A percentile compares a stretch with the other conserved stretches of the same genome.
phyloP scores from a whole-genome alignment of 2,888 invertebrate genomes.

The Rotaria macrura region DNA sequence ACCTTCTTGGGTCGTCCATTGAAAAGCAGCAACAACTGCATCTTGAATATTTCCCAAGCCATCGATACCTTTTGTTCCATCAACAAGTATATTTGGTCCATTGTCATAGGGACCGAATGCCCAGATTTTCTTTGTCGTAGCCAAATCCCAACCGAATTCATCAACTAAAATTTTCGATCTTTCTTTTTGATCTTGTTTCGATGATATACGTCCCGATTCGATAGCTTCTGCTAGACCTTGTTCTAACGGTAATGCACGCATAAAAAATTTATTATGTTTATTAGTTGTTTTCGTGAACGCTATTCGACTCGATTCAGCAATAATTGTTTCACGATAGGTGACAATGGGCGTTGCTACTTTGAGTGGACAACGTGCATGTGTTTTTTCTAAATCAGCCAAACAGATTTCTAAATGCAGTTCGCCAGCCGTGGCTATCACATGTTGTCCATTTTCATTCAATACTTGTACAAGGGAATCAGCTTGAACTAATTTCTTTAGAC shows the following conservation, averaged over 20 bases:
- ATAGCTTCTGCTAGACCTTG: constrained; percentile 36
- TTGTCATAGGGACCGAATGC: constrained; percentile 37
- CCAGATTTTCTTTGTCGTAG: constrained; percentile 36
- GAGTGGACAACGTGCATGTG: constrained; percentile 35
- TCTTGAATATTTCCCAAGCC: constrained; percentile 36
- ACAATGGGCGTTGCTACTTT: constrained; percentile 36
- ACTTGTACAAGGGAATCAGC: constrained; percentile 37
- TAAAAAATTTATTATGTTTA: constrained; percentile 37
- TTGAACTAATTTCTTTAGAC: constrained; percentile 36
- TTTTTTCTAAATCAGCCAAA: constrained; percentile 37
- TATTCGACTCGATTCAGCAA: constrained; percentile 31
- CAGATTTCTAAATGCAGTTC: constrained; percentile 38
- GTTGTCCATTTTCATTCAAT: constrained; percentile 35
- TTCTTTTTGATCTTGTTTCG: constrained; percentile 18
- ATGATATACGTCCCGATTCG: constrained; percentile 33
- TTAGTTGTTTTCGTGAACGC: constrained; percentile 37
- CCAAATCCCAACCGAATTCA: constrained; percentile 34
- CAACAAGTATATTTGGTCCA: constrained; percentile 37
- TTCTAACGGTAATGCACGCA: constrained; percentile 36
- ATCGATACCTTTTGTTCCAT: constrained; percentile 36
- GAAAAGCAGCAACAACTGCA: constrained; percentile 35
- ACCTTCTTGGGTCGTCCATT: constrained; percentile 36
- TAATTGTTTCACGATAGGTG: constrained; percentile 37
- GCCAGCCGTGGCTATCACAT: constrained; percentile 37
- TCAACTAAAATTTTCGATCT: constrained; percentile 35